Evolutionary conservation across 2,888 invertebrate species (phyloP), one percentile per base, ranked within the genome.

Genomic region (Limnephilus lunatus): DNA sequence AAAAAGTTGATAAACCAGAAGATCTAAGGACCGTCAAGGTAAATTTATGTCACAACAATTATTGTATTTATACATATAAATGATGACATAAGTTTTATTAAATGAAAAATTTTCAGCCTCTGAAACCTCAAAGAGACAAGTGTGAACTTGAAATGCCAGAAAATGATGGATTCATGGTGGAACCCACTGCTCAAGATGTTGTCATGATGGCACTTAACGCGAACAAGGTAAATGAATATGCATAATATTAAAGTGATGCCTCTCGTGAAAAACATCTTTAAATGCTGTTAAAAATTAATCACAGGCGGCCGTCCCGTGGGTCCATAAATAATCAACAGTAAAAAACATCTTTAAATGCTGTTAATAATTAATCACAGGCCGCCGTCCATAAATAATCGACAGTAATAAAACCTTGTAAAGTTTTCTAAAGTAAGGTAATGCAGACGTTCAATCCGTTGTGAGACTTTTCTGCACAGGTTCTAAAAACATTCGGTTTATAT

Each of bases 171-270:
- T 88, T 85, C 80, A 89, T 83, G 53, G 80, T 48, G 32, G 91
- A 91, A 31, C 89, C 91, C 0, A 68, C 85, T 32, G 83, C 97
- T 94, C 97, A 98, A 94, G 98, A 98, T 95, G 96, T 98, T 93
- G 96, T 98, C 94, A 97, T 97, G 68, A 91, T 91, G 89, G 85
- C 83, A 3, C 96, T 97, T 35, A 98, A 98, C 95, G 97, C 97
- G 32, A 97, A 96, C 94, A 97, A 97, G 95, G 96, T 96, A 81
- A 87, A 25, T 19, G 68, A 68, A 68, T 68, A 68, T 19, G 19
- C 19, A 68, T 68, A 1, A 68, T 25, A 9, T 9, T 9, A 25
- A 68, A 68, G 5, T 1, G 5, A 68, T 25, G 48, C 14, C 15
- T 48, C 15, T 14, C 48, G 3, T n/a, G 2, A 25, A 25, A 68